phyloP scores from a whole-genome alignment of 2,113 vertebrate species.

The Peromyscus polionotus region DNA sequence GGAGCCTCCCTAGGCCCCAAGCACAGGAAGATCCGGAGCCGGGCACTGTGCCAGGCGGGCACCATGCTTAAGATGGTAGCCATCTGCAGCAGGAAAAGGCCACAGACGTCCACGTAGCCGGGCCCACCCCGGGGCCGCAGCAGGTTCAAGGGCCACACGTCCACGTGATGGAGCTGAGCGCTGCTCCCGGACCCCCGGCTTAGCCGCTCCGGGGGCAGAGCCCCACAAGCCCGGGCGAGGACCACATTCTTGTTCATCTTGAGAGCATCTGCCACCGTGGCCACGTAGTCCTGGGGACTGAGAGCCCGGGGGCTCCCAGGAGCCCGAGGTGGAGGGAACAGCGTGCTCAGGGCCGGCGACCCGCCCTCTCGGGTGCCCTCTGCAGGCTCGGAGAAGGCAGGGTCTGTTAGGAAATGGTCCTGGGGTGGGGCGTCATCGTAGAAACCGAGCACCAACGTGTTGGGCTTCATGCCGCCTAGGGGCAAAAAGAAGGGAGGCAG shows the following conservation, averaged over 20 bases:
- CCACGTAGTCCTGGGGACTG: slow-evolving; percentile 92
- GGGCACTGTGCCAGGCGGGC: slow-evolving; percentile 91
- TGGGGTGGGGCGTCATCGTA: slow-evolving; percentile 92
- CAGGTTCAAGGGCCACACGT: slow-evolving; percentile 95
- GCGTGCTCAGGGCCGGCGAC: slow-evolving; percentile 91
- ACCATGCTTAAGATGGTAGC: slow-evolving; percentile 96
- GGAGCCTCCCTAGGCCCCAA: slow-evolving; percentile 91
- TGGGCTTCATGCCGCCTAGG: slow-evolving; percentile 96
- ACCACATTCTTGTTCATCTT: slow-evolving; percentile 97
- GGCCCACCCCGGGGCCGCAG: slow-evolving; percentile 88
- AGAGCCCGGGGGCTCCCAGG: slow-evolving; percentile 89
- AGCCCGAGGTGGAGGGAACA: slow-evolving; percentile 92
- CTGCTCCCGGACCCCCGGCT: slow-evolving; percentile 80
- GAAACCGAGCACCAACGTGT: slow-evolving; percentile 94
- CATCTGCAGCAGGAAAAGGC: slow-evolving; percentile 96
- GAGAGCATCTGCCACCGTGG: slow-evolving; percentile 92
- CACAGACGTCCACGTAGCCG: slow-evolving; percentile 92
- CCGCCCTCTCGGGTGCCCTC: slow-evolving; percentile 89
- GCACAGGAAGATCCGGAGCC: slow-evolving; percentile 94
- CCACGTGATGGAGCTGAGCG: slow-evolving; percentile 86
- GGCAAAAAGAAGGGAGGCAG: not conserved
- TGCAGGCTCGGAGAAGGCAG: slow-evolving; percentile 87
- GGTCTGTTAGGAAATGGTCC: slow-evolving; percentile 94
- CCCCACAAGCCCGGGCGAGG: slow-evolving; percentile 87
- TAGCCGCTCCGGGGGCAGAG: slow-evolving; percentile 88